Conservation (phyloP, 2,113 vertebrate genomes). For the Callospermophilus lateralis region DNA sequence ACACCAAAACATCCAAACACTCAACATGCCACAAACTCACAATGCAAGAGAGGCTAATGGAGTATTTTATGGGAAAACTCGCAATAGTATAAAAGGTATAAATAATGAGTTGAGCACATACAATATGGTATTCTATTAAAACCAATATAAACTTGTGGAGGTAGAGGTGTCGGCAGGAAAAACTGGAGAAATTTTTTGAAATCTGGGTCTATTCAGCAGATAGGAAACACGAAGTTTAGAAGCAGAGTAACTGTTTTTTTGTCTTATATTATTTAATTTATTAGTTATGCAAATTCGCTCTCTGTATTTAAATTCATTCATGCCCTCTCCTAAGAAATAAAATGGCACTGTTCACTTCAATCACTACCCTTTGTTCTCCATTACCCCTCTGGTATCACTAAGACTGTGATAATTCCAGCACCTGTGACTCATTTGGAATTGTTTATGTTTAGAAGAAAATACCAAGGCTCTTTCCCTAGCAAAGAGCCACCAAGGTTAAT, state of each 20-base stretch:
- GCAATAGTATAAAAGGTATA: slow-evolving; percentile 59
- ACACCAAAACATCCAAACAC: slow-evolving; percentile 77
- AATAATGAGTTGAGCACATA: slow-evolving; percentile 81
- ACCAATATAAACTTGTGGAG: slow-evolving; percentile 64
- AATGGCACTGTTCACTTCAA: neutral
- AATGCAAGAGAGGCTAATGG: slow-evolving; percentile 74
- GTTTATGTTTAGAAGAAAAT: slow-evolving; percentile 56
- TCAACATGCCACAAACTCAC: slow-evolving; percentile 80
- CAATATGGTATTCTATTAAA: slow-evolving; percentile 82
- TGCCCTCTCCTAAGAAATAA: neutral
- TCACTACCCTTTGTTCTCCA: neutral
- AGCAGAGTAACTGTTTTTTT: neutral
- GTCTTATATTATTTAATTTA: neutral
- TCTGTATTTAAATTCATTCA: slow-evolving; percentile 22
- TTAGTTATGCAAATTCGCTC: neutral
- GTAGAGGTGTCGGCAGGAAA: slow-evolving; percentile 56
- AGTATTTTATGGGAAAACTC: slow-evolving; percentile 69
- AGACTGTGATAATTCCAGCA: neutral
- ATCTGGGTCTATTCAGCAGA: slow-evolving; percentile 88
- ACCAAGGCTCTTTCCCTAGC: slow-evolving; percentile 26
- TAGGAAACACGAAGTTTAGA: slow-evolving; percentile 30
- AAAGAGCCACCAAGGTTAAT: slow-evolving; percentile 37
- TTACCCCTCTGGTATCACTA: neutral
- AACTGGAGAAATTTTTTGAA: slow-evolving; percentile 72
- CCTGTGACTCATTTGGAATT: neutral